Evolutionary conservation across 2,888 invertebrate species (phyloP).

Genomic region (Microplitis manilae): DNA sequence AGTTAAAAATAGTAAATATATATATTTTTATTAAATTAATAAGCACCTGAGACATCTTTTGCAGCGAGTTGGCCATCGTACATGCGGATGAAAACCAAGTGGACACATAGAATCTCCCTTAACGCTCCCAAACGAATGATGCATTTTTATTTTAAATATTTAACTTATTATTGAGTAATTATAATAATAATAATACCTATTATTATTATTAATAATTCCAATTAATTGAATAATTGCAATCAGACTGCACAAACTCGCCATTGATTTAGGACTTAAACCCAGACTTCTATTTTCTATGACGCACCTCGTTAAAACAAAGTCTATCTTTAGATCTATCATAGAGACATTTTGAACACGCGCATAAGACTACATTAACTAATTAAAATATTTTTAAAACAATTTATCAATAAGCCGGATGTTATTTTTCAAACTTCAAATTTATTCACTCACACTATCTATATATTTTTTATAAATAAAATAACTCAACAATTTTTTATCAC

Average conservation of each 20-base stretch:
- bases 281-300: slow-evolving; percentile 20
- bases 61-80: slow-evolving; percentile 93
- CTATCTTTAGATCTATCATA: slow-evolving; percentile 54
- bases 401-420: background rate
- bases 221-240: background rate
- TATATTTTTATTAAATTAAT: slow-evolving; percentile 15
- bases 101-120: slow-evolving; percentile 93
- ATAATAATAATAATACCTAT: background rate
- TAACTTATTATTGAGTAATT: slow-evolving; percentile 15
- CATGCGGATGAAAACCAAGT: slow-evolving; percentile 94
- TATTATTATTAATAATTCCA: background rate
- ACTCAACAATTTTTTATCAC: background rate
- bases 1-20: too few species aligned
- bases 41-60: slow-evolving; percentile 88
- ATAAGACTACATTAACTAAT: slow-evolving; percentile 3
- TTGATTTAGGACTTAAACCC: slow-evolving; percentile 5
- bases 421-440: background rate
- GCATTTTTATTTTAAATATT: slow-evolving; percentile 75
- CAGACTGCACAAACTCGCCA: background rate
- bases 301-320: slow-evolving; percentile 45
- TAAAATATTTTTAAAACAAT: background rate
- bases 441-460: background rate
- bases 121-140: slow-evolving; percentile 80
- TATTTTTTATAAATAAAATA: background rate
- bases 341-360: slow-evolving; percentile 48